Evolutionary conservation across 2,888 invertebrate species (phyloP).

Genomic region (Noctuana brunneofusca): DNA sequence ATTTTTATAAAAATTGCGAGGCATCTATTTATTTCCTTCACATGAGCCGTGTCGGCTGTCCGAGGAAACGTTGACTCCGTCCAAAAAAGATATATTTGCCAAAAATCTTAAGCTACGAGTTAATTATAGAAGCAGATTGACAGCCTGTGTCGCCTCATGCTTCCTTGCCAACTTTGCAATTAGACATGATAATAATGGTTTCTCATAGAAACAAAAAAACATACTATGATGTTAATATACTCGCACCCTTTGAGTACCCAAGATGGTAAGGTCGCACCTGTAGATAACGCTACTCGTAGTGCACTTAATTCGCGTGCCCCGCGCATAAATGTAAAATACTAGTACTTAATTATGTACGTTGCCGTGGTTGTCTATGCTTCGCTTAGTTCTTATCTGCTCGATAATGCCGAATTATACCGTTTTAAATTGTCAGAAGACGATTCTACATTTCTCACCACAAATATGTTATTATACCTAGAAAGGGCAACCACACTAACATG

Average conservation of each 20-base stretch:
- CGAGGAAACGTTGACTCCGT: constrained; percentile 76
- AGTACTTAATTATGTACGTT: too few relatives aligned
- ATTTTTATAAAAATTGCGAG: constrained; percentile 57
- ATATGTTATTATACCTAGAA: too few relatives aligned
- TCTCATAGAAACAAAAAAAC: constrained; percentile 46
- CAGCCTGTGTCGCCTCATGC: constrained; percentile 65
- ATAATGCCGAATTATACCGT: too few relatives aligned
- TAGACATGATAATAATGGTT: constrained; percentile 65
- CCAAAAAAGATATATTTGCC: constrained; percentile 64
- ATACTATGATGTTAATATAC: too few relatives aligned
- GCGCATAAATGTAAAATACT: too few relatives aligned
- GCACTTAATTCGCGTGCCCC: too few relatives aligned
- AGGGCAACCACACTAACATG: too few relatives aligned
- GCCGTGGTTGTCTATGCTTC: too few relatives aligned
- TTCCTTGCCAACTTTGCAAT: constrained; percentile 81
- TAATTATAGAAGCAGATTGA: constrained; percentile 73
- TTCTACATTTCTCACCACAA: not conserved
- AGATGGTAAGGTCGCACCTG: too few relatives aligned
- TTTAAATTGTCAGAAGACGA: too few relatives aligned
- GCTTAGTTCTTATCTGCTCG: too few relatives aligned
- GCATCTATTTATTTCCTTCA: constrained; percentile 52
- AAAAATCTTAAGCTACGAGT: constrained; percentile 61
- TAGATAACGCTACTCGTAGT: not conserved
- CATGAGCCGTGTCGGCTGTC: constrained; percentile 72
- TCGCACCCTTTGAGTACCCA: too few relatives aligned